Base-by-base conservation (phyloP, 2,888 invertebrate species). In the Cyrtodaria siliqua region DNA sequence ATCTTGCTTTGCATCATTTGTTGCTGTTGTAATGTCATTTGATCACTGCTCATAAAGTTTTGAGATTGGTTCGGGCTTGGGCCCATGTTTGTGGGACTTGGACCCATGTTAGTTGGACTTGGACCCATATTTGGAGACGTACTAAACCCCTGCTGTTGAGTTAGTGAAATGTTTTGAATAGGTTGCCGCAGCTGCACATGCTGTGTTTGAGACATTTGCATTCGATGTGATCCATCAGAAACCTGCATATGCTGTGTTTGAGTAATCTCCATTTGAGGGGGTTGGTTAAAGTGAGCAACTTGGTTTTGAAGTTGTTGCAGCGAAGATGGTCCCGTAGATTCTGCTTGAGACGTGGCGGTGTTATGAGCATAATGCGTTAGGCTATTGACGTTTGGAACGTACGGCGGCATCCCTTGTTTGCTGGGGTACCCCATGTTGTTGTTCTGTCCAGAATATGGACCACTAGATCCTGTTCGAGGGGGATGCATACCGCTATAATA, bases 281-380 rank as follows among this genome's bases (percentile, higher is more conserved):
- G 97, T 93, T 97, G 97, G 91, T 96, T 96, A 94, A 97, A 96
- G 93, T 97, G 97, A 61, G 87, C 85, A 77, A 91, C 89, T 81
- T 91, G 90, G 83, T 91, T 87, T 84, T 91, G 92, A 62, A 90
- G 82, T 80, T 90, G 91, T 82, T 91, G 91, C 29, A 90, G 78
- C 18, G 90, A 91, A 50, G 88, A 84, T 23, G 86, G 86, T 50
- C 80, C 76, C 44, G 73, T 73, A n/a, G 75, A 68, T 23, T 80
- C 78, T n/a, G 71, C 57, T 49, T 64, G 79, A 49, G 83, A 66
- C 12, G 81, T 79, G 2, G 76, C 73, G 9, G 74, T 67, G n/a
- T 86, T 87, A 47, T 89, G 89, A 9, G 89, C 74, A 79, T 87
- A 93, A 77, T 92, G 93, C 38, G 91, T 85, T 55, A 93, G 80